These are phyloP conservation scores for Botia kubotai DNA, from an alignment of 2,797 vertebrate species.

Conservation along the genomic window DNA sequence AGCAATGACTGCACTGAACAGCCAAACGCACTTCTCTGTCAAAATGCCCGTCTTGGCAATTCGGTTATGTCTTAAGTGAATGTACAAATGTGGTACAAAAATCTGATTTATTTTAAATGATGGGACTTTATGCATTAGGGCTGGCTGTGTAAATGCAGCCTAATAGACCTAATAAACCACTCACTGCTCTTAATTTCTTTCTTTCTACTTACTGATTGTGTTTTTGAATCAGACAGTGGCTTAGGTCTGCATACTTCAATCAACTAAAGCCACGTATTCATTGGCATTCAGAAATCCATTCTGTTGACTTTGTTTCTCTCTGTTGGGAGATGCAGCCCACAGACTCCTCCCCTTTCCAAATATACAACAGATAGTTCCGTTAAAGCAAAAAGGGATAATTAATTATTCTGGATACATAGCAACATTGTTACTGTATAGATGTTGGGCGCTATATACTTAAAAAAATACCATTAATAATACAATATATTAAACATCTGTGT, in stretches of 20 bases:
- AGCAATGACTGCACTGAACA: neutral
- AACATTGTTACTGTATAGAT: too few relatives aligned
- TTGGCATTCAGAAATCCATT: neutral
- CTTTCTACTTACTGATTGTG: neutral
- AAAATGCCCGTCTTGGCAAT: neutral
- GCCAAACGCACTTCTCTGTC: neutral
- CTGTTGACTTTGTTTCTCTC: slow-evolving; percentile 3
- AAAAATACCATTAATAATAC: too few relatives aligned
- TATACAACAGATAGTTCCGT: neutral
- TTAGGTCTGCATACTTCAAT: slow-evolving; percentile 3
- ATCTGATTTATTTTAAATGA: neutral
- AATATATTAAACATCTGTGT: too few relatives aligned
- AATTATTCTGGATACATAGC: neutral
- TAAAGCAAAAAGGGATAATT: too few relatives aligned
- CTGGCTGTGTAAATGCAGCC: neutral
- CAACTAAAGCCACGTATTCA: neutral
- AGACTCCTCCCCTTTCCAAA: slow-evolving; percentile 4
- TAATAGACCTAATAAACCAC: neutral
- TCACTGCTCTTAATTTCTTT: neutral
- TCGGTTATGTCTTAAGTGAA: neutral
- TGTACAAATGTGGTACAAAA: neutral
- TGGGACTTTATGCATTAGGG: neutral
- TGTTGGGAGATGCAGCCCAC: slow-evolving; percentile 9
- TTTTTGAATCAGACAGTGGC: neutral
- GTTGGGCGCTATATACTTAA: too few relatives aligned